Evolutionary conservation across 35 echinoderm and acorn worm species (phyloP), one percentile per base, ranked within the genome.

Genomic region (Lytechinus variegatus): DNA sequence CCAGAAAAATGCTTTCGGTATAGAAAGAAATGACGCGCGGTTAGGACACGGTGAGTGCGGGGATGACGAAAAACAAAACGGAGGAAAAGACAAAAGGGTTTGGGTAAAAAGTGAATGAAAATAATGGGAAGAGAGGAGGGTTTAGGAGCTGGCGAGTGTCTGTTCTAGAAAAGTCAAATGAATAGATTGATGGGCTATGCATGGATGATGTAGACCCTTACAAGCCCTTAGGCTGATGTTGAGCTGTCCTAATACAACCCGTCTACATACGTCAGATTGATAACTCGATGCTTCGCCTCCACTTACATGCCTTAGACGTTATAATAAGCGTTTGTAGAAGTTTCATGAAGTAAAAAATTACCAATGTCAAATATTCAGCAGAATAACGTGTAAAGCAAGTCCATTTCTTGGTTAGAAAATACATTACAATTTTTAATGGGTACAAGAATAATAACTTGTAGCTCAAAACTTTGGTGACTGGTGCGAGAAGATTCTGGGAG

Each of bases 161-260:
- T 93, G 92, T 53, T 93, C 92, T 44, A 93, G 92, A 93, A 93
- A 93, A 93, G 92, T 93, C 92, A 93, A 54, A 93, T 57, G 92
- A 93, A 93, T 93, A 93, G 92, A 93, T 93, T 93, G 92, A 93
- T 93, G 92, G 92, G 92, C 92, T 44, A 54, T 57, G 92, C 92
- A 57, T 54, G 92, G 92, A 28, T 93, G 92, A 13, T 57, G 54
- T 93, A 93, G 92, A 93, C 92, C 92, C 54, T 93, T 28, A 57
- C 92, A 55, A 57, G 53, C 92, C 92, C 92, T 33, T 19, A n/a
- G 92, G 92, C 92, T 90, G 92, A 93, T 55, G 92, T 57, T 57
- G 92, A 93, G 92, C 92, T 93, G 92, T 93, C 92, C 92, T 57
- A 93, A 93, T 93, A 93, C 92, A 93, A 93, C 54, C 92, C 92